These are phyloP conservation scores for Archaeoteleia sp. DNA, from an alignment of 2,888 invertebrate species.

Conservation along the genomic window DNA sequence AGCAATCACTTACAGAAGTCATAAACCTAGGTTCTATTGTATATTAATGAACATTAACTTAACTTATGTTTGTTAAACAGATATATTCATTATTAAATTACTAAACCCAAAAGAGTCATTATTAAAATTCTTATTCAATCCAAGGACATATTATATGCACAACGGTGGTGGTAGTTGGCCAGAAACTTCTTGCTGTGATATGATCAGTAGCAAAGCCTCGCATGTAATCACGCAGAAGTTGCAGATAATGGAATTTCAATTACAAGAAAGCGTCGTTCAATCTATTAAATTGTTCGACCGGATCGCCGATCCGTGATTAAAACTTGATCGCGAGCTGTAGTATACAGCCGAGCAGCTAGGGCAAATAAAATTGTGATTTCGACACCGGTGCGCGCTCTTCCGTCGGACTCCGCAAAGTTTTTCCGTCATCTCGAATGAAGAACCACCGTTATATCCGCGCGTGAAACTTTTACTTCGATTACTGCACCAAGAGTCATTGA, in stretches of 20 bases:
- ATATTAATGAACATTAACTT: too few species aligned
- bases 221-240: conserved; percentile 72
- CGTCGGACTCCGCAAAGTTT: conserved; percentile 48
- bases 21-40: too few species aligned
- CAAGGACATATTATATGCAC: conserved; percentile 62
- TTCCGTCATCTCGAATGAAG: conserved; percentile 49
- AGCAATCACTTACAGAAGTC: too few species aligned
- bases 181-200: conserved; percentile 49
- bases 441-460: conserved; percentile 55
- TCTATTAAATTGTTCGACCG: conserved; percentile 54
- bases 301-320: conserved; percentile 54
- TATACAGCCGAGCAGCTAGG: conserved; percentile 29
- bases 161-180: conserved; percentile 43
- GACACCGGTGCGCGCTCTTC: conserved; percentile 50
- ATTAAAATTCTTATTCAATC: too few species aligned
- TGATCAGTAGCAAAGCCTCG: conserved; percentile 38
- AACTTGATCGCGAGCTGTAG: conserved; percentile 52
- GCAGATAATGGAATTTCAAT: conserved; percentile 74
- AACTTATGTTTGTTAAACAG: too few species aligned
- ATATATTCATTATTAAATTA: too few species aligned
- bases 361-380: conserved; percentile 48
- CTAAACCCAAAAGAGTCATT: too few species aligned
- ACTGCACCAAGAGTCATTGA: conserved; percentile 57
- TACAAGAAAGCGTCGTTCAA: conserved; percentile 60
- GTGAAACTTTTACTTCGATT: conserved; percentile 65